Evolutionary conservation across 2,888 invertebrate species (phyloP).

Genomic region (Trachelus iudaicus): DNA sequence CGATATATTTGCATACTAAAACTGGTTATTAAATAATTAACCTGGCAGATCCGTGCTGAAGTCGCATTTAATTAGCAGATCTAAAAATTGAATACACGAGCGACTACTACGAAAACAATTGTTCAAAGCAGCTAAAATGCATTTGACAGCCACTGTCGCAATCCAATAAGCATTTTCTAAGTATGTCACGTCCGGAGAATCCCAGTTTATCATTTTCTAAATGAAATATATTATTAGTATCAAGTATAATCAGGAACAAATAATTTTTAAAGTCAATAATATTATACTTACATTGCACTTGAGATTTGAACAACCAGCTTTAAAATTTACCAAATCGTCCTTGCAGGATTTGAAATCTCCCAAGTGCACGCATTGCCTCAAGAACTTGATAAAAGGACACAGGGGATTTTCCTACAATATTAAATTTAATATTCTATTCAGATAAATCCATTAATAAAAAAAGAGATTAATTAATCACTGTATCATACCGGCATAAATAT

Average conservation of each 20-base stretch:
- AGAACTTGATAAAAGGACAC: constrained; percentile 70
- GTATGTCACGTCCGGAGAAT: constrained; percentile 64
- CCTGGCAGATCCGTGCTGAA: constrained; percentile 50
- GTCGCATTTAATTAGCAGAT: constrained; percentile 49
- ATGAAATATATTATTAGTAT: constrained; percentile 17
- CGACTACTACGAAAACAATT: constrained; percentile 73
- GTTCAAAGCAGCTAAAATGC: constrained; percentile 73
- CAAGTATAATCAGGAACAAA: not conserved
- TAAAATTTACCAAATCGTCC: constrained; percentile 62
- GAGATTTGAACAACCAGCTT: constrained; percentile 47
- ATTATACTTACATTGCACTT: constrained; percentile 49
- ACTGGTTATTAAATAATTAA: constrained; percentile 17
- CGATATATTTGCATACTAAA: constrained; percentile 8
- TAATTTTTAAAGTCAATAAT: constrained; percentile 1
- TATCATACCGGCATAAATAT: constrained; percentile 76
- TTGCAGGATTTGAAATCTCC: constrained; percentile 53
- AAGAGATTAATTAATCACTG: not conserved
- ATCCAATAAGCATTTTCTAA: constrained; percentile 70
- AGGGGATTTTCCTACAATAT: constrained; percentile 74
- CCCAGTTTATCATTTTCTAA: constrained; percentile 56
- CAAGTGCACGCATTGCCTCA: constrained; percentile 65
- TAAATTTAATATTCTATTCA: not conserved
- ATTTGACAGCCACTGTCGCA: constrained; percentile 69
- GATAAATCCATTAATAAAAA: not conserved
- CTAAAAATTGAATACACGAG: constrained; percentile 74